phyloP scores from a whole-genome alignment of 1,140 invertebrate species.

The Medauroidea extradentata region DNA sequence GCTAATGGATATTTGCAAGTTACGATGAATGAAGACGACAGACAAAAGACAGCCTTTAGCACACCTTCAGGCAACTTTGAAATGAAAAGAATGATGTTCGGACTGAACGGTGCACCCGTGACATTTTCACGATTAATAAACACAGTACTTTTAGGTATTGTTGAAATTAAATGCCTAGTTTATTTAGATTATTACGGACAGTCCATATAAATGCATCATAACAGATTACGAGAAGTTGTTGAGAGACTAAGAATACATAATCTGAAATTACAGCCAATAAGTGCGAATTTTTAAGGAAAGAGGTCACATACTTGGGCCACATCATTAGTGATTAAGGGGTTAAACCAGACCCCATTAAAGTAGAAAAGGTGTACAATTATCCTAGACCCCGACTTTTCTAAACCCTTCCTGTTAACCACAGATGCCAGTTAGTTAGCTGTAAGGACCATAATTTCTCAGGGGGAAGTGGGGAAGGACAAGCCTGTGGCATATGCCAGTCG shows the following conservation, averaged over 20 bases:
- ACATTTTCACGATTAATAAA: conserved; percentile 29
- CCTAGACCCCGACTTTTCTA: conserved; percentile 20
- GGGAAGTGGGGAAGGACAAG: conserved; percentile 22
- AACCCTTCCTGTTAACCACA: conserved; percentile 21
- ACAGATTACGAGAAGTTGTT: conserved; percentile 35
- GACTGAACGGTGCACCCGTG: conserved; percentile 31
- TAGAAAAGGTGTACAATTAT: conserved; percentile 19
- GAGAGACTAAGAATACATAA: conserved; percentile 28
- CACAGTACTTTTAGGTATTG: conserved; percentile 33
- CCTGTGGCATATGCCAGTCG: conserved; percentile 34
- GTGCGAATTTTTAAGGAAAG: conserved; percentile 31
- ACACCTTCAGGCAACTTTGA: conserved; percentile 33
- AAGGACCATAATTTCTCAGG: conserved; percentile 19
- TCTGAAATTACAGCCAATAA: conserved; percentile 43
- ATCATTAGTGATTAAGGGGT: conserved; percentile 22
- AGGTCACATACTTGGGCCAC: conserved; percentile 32
- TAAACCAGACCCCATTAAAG: conserved; percentile 18
- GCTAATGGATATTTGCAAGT: conserved; percentile 21
- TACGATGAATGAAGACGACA: conserved; percentile 15
- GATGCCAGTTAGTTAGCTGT: conserved; percentile 20
- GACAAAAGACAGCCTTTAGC: conserved; percentile 30
- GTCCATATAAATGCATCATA: conserved; percentile 41
- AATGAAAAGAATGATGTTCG: conserved; percentile 33
- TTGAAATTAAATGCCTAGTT: conserved; percentile 30
- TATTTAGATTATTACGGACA: conserved; percentile 45